Evolutionary conservation across 2,797 vertebrate species (phyloP).

Genomic region (Huso huso): DNA sequence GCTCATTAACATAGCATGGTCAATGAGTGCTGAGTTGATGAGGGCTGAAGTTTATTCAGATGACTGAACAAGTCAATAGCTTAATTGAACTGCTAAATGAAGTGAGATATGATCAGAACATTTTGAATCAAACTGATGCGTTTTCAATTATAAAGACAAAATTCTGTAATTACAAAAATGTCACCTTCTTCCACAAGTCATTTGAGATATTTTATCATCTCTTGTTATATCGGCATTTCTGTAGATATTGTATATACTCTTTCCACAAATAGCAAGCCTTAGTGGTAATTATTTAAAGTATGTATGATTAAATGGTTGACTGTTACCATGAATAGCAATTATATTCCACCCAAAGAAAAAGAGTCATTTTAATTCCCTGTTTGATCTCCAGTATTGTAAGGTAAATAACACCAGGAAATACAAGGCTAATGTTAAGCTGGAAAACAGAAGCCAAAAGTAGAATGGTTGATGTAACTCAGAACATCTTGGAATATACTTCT

Average conservation of each 20-base stretch:
- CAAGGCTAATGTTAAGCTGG: no score
- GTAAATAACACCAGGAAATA: no score
- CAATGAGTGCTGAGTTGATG: slow-evolving; percentile 20
- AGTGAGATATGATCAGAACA: slow-evolving; percentile 26
- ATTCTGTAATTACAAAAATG: slow-evolving; percentile 17
- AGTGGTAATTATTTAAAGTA: slow-evolving; percentile 14
- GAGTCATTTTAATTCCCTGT: no score
- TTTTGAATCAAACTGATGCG: slow-evolving; percentile 23
- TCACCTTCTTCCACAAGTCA: background rate
- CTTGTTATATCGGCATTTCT: background rate
- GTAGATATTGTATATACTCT: background rate
- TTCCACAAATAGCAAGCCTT: background rate
- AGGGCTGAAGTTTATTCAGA: slow-evolving; percentile 24
- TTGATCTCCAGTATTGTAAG: no score
- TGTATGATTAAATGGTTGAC: slow-evolving; percentile 21
- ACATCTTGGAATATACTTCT: no score
- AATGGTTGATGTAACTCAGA: no score
- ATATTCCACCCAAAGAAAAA: no score
- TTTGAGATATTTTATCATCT: slow-evolving; percentile 4
- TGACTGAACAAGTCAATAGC: slow-evolving; percentile 30
- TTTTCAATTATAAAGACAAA: slow-evolving; percentile 25
- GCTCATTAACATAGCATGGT: slow-evolving; percentile 20
- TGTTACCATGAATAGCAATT: no score
- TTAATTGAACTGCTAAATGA: slow-evolving; percentile 32
- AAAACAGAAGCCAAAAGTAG: no score